Evolutionary conservation across 2,888 invertebrate species (phyloP).

Genomic region (Acanthosepion lycidas): DNA sequence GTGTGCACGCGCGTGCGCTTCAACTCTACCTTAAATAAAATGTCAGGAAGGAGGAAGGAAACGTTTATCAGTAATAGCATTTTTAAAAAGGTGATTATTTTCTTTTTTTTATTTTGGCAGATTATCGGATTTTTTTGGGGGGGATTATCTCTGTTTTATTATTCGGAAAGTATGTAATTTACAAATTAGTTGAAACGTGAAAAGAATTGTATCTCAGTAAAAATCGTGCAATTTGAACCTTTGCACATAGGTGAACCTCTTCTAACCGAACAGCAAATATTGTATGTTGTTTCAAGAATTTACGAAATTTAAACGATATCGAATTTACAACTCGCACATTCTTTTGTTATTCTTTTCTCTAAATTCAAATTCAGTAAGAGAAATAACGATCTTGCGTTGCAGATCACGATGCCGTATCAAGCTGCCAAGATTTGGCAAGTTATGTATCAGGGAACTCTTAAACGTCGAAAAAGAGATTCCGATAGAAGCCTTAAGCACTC

Average conservation of each 20-base stretch:
- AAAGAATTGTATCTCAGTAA: neutral
- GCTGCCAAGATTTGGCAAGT: neutral
- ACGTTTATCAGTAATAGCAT: no score
- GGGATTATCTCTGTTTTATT: neutral
- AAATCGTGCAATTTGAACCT: neutral
- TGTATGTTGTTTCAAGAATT: neutral
- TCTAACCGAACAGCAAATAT: neutral
- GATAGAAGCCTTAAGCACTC: neutral
- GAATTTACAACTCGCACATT: neutral
- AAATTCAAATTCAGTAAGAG: neutral
- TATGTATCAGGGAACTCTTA: neutral
- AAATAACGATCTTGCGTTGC: neutral
- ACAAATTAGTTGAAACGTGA: no score
- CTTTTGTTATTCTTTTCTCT: neutral
- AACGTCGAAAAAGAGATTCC: neutral
- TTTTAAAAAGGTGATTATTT: no score
- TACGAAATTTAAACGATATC: neutral
- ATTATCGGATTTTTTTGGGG: neutral
- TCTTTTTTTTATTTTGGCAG: neutral
- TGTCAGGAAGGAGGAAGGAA: no score
- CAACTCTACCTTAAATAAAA: neutral
- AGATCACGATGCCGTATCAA: neutral
- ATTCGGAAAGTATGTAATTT: neutral
- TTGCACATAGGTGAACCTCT: neutral
- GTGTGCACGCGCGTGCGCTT: neutral